These are phyloP conservation scores for Spialia ferax DNA, from an alignment of 2,888 invertebrate genomes.

Conservation along the genomic window DNA sequence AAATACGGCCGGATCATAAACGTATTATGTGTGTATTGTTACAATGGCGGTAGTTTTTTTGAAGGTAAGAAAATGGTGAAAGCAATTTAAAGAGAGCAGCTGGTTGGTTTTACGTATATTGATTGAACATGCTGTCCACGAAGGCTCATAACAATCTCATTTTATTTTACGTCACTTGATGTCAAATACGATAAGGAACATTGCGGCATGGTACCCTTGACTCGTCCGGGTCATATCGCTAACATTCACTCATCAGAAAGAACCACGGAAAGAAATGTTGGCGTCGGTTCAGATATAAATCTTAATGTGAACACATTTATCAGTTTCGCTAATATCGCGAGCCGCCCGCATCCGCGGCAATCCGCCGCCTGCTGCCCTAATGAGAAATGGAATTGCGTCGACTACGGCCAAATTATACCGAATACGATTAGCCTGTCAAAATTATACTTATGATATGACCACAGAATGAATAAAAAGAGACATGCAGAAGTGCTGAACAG, in stretches of 20 bases:
- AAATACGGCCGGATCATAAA: neutral
- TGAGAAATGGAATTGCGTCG: constrained; percentile 19
- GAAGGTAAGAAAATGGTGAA: neutral
- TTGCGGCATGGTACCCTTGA: neutral
- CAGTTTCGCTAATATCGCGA: constrained; percentile 18
- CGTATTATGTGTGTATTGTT: no score
- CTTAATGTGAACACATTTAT: constrained; percentile 10
- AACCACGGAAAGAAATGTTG: neutral
- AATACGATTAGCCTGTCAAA: neutral
- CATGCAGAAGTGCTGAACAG: no score
- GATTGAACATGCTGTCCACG: no score
- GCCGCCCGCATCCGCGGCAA: constrained; percentile 5
- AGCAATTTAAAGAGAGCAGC: no score
- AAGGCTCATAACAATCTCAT: no score
- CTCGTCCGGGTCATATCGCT: no score
- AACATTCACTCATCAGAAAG: no score
- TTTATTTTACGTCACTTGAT: neutral
- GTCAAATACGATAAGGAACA: neutral
- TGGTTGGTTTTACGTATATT: no score
- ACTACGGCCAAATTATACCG: constrained; percentile 6
- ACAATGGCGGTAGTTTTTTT: neutral
- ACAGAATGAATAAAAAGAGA: no score
- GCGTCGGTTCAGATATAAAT: constrained; percentile 16
- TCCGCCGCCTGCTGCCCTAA: constrained; percentile 4
- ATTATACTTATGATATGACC: neutral